These are phyloP conservation scores for Leucoraja ocellata DNA, from an alignment of 2,797 vertebrate genomes.

Conservation along the genomic window DNA sequence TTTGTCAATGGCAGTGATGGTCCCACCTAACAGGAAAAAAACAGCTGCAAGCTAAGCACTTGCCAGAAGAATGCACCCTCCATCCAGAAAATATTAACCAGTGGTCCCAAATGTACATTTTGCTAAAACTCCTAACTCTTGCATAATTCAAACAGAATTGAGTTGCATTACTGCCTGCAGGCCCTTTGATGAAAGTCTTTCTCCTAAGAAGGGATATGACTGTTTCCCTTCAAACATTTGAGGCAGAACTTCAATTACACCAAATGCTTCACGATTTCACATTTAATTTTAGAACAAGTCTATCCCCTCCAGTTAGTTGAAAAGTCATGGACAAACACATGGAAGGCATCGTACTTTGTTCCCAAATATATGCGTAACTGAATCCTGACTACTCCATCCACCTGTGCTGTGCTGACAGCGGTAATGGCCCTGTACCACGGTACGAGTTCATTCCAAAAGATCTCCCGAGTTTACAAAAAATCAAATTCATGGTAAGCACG, in stretches of 20 bases:
- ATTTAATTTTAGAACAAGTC: neutral
- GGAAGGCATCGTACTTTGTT: neutral
- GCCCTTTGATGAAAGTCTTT: neutral
- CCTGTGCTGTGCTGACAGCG: no score
- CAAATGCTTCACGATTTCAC: neutral
- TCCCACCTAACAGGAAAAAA: neutral
- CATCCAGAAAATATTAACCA: neutral
- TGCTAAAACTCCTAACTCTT: conserved; percentile 4
- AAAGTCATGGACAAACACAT: neutral
- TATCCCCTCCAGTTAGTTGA: neutral
- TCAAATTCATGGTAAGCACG: no score
- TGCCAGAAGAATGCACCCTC: neutral
- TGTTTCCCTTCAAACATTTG: neutral
- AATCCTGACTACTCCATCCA: neutral
- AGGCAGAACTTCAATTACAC: neutral
- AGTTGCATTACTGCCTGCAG: neutral
- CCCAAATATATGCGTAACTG: neutral
- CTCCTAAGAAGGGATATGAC: neutral
- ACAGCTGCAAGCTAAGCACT: conserved; percentile 9
- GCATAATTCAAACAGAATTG: neutral
- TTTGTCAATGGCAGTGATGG: conserved; percentile 20
- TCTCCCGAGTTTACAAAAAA: no score
- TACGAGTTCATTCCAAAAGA: no score
- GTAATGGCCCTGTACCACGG: no score
- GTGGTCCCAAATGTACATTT: neutral